Evolutionary conservation across 2,888 invertebrate species (phyloP), one percentile per base, ranked within the genome.

Genomic region (Scaeva pyrastri): DNA sequence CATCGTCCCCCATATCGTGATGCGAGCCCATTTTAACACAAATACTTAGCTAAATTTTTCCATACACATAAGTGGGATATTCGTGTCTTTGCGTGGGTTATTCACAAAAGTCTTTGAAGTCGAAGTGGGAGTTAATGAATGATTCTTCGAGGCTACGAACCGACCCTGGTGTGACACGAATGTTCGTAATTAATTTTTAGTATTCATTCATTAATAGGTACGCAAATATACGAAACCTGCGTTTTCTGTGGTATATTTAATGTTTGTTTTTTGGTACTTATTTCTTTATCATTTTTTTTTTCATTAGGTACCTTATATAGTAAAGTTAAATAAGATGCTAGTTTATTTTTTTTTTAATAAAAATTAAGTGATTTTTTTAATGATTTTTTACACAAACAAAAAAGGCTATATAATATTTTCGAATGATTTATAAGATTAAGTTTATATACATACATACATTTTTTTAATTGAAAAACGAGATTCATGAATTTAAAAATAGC

Each of bases 41-140:
- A 56, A 64, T 21, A 58, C 58, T 71, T 75, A 84, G 79, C 45
- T n/a, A 75, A 79, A 58, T 80, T 75, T 64, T 26, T 75, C 19
- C 19, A 4, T 16, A 56, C 1, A 5, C 7, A 16, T 36, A 21
- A 60, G 21, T 14, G 1, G 14, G 21, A 0, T 60, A 14, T 39
- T 39, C 14, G 14, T 12, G 21, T 14, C 3, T 0, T 1, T 60
- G 21, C 14, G 14, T 8, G 21, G 19, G 39, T 36, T 16, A n/a
- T 52, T 52, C 3, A 1, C 1, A 52, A n/a, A 31, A 31, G 8
- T 52, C 10, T 1, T 52, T 10, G 16, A 7, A 16, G 45, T 48
- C 12, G 21, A 21, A 14, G 1, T 43, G 4, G 52, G 5, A 21
- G 2, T 12, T 2, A 52, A 14, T 23, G 2, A 50, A 50, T 50